phyloP scores from a whole-genome alignment of 2,113 vertebrate species.

The Psophia crepitans region DNA sequence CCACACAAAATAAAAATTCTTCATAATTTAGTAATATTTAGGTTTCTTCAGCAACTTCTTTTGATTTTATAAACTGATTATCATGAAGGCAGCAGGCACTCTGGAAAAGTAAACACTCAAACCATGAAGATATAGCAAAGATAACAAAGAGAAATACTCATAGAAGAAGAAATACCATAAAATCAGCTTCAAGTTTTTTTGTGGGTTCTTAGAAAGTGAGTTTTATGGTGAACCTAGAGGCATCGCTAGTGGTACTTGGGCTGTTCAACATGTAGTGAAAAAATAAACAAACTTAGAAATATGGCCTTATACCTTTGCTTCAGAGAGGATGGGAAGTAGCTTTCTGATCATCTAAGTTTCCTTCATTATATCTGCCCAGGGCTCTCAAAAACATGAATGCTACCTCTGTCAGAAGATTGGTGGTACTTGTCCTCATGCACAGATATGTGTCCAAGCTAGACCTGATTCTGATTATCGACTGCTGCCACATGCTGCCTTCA shows the following conservation, averaged over 20 bases:
- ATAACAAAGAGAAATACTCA: neutral
- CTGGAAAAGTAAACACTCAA: neutral
- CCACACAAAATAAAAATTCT: neutral
- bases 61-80: neutral
- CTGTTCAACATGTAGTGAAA: neutral
- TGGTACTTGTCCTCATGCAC: neutral
- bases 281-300: neutral
- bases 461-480: neutral
- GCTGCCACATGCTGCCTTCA: neutral
- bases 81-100: neutral
- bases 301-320: neutral
- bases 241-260: neutral
- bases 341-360: neutral
- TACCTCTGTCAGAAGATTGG: neutral
- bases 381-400: neutral
- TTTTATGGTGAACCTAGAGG: neutral
- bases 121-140: neutral
- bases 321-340: neutral
- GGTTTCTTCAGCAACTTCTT: neutral
- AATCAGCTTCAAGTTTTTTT: neutral
- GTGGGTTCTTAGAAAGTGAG: neutral
- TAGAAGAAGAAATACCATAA: neutral
- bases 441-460: neutral
- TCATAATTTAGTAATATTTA: neutral
- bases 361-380: neutral